Evolutionary conservation across 2,113 vertebrate species (phyloP).

Genomic region (Bubo bubo): DNA sequence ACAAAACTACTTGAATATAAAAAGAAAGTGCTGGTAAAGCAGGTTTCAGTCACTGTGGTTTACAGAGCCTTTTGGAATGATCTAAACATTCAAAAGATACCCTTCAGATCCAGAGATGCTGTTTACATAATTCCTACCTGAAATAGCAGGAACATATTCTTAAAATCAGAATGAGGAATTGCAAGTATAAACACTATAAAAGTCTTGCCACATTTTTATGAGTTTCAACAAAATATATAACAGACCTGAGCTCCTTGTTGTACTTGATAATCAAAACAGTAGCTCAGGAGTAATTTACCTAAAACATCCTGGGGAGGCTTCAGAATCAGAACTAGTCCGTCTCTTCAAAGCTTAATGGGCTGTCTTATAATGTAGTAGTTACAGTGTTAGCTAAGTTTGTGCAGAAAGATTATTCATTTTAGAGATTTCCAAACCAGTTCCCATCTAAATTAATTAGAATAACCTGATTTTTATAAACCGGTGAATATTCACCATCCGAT

Average conservation of each 20-base stretch:
- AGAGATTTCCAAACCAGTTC: not conserved
- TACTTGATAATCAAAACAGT: not conserved
- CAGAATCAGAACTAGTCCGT: not conserved
- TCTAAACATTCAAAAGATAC: not conserved
- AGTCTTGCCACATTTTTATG: not conserved
- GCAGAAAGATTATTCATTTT: not conserved
- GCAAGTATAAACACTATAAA: not conserved
- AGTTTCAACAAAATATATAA: not conserved
- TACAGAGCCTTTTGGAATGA: not conserved
- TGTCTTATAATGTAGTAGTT: not conserved
- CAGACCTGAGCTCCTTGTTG: not conserved
- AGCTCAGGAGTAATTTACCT: not conserved
- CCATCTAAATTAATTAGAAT: not conserved
- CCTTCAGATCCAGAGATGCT: not conserved
- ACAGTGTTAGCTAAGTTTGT: not conserved
- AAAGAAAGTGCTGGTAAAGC: not conserved
- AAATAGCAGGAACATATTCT: not conserved
- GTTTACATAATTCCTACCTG: not conserved
- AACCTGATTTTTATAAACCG: not conserved
- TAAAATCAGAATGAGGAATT: not conserved
- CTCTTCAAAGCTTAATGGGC: not conserved
- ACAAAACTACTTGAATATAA: not conserved
- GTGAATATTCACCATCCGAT: not conserved
- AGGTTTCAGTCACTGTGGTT: not conserved
- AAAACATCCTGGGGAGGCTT: not conserved